phyloP scores from a whole-genome alignment of 2,113 vertebrate genomes.

The Oryzias celebensis region DNA sequence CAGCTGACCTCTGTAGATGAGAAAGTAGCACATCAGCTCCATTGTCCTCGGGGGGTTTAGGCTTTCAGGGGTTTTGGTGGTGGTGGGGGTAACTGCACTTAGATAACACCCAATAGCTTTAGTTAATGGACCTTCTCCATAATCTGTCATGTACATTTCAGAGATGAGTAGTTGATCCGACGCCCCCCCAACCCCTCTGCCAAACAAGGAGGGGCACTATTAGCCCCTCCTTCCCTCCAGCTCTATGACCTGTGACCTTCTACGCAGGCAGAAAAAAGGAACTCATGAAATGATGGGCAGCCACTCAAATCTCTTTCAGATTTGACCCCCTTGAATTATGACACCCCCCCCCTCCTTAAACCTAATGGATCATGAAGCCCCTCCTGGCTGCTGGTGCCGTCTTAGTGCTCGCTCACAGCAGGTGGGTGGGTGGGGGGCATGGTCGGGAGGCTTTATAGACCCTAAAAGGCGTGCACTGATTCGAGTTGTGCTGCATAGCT shows the following conservation, averaged over 20 bases:
- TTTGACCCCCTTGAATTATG: conserved; percentile 46
- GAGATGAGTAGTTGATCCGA: conserved; percentile 24
- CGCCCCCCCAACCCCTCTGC: conserved; percentile 4
- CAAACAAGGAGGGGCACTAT: background rate
- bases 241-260: background rate
- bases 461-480: conserved; percentile 33
- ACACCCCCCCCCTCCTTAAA: conserved; percentile 26
- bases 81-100: background rate
- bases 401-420: conserved; percentile 41
- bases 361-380: conserved; percentile 62
- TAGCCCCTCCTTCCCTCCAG: background rate
- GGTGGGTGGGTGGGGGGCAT: background rate
- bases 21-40: conserved; percentile 66
- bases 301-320: conserved; percentile 1
- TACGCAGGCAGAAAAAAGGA: conserved; percentile 2
- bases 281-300: background rate
- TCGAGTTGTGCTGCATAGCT: conserved; percentile 58
- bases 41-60: background rate
- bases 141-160: background rate
- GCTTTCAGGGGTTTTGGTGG: no score
- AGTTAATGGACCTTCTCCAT: background rate
- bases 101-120: background rate
- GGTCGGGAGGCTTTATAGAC: conserved; percentile 4
- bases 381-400: conserved; percentile 31
- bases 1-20: conserved; percentile 70